phyloP scores from a whole-genome alignment of 2,888 invertebrate genomes.

The Ptychoptera contaminata region DNA sequence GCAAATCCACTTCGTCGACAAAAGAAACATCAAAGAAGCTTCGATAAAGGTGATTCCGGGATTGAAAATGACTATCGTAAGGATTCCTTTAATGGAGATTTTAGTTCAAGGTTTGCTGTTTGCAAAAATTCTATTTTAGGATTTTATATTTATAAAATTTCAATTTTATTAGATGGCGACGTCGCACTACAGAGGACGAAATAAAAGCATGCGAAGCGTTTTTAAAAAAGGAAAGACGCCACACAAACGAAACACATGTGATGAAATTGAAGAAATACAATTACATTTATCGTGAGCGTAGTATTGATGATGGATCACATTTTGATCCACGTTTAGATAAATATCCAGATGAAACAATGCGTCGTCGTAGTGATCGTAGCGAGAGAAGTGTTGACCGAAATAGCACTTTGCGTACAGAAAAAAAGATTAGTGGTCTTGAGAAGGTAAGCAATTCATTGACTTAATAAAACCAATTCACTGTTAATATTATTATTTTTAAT shows the following conservation, averaged over 20 bases:
- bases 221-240: slow-evolving; percentile 55
- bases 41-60: slow-evolving; percentile 53
- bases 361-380: slow-evolving; percentile 13
- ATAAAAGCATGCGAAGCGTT: slow-evolving; percentile 51
- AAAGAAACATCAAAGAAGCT: slow-evolving; percentile 28
- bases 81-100: slow-evolving; percentile 44
- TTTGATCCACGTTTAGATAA: slow-evolving; percentile 48
- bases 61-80: slow-evolving; percentile 67
- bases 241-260: slow-evolving; percentile 43
- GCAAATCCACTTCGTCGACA: slow-evolving; percentile 42
- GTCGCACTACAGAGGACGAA: slow-evolving; percentile 43
- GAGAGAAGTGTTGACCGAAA: slow-evolving; percentile 19
- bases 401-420: slow-evolving; percentile 30
- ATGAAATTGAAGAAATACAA: slow-evolving; percentile 34
- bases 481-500: slow-evolving; percentile 8
- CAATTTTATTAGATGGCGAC: slow-evolving; percentile 24
- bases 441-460: slow-evolving; percentile 36
- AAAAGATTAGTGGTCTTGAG: slow-evolving; percentile 55
- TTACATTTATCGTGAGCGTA: slow-evolving; percentile 36
- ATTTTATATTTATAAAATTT: not conserved
- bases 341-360: slow-evolving; percentile 32
- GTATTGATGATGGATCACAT: slow-evolving; percentile 51
- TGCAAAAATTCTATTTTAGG: slow-evolving; percentile 12
- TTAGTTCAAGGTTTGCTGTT: slow-evolving; percentile 25
- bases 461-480: not conserved